Percentiles rank a stretch among this genome's conserved stretches.
Evolutionary conservation across 2,888 invertebrate species (phyloP).

Genomic region (Diarsia rubi): DNA sequence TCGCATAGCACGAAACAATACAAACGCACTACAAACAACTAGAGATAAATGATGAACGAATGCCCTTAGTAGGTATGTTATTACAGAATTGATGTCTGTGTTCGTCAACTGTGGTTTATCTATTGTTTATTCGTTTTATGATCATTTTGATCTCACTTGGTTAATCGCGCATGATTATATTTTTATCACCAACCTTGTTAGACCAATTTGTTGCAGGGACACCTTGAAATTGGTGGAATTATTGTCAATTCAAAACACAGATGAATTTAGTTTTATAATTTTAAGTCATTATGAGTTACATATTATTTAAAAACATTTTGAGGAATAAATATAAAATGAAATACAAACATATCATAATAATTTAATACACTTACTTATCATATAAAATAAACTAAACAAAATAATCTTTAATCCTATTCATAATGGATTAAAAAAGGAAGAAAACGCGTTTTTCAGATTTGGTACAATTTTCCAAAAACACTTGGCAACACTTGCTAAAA

Average conservation of each 20-base stretch:
- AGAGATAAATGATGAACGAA: neutral
- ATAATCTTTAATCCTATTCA: neutral
- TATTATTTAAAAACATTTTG: neutral
- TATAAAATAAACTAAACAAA: neutral
- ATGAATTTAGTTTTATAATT: neutral
- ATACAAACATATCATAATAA: neutral
- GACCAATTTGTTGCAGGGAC: neutral
- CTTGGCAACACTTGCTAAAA: slow-evolving; percentile 12
- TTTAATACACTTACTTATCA: neutral
- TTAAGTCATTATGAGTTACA: neutral
- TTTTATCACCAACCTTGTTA: neutral
- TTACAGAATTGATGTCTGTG: neutral
- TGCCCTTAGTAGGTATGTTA: neutral
- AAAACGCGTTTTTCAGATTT: neutral
- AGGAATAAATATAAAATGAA: neutral
- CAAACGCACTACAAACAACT: neutral
- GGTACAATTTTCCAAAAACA: neutral
- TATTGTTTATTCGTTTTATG: neutral
- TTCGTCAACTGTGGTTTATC: neutral
- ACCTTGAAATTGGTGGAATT: neutral
- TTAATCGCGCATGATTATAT: neutral
- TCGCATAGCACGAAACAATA: neutral
- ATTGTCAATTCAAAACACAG: neutral
- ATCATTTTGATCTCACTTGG: neutral
- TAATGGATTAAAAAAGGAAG: too few species aligned